Conservation (phyloP, 2,797 vertebrate genomes). For the Sternotherus odoratus region DNA sequence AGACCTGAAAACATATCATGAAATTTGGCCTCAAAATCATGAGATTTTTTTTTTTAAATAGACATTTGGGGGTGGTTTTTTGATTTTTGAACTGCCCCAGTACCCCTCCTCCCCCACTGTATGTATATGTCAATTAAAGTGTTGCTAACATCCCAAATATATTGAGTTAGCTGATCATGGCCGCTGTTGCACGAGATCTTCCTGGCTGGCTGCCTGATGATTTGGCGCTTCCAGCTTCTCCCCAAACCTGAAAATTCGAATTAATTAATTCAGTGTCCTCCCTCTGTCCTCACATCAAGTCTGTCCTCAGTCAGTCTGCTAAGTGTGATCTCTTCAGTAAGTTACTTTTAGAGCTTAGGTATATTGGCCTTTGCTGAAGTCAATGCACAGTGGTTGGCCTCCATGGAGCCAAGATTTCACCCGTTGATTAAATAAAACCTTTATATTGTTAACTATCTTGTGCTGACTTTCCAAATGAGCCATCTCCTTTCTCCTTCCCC, state of each 20-base stretch:
- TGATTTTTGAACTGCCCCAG: not conserved
- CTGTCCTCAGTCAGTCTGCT: not conserved
- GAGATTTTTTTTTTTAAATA: too few relatives aligned
- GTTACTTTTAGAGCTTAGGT: not conserved
- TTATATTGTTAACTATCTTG: not conserved
- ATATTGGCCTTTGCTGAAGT: not conserved
- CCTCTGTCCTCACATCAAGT: not conserved
- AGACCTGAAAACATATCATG: not conserved
- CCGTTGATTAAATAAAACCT: not conserved
- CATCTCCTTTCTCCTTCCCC: not conserved
- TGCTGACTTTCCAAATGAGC: not conserved
- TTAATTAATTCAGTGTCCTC: not conserved
- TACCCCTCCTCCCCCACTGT: not conserved
- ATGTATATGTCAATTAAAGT: not conserved
- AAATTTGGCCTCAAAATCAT: not conserved
- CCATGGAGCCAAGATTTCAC: not conserved
- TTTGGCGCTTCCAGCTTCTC: not conserved
- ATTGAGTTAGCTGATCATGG: not conserved
- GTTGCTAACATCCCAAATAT: not conserved
- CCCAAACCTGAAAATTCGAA: not conserved
- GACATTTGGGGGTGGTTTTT: not conserved
- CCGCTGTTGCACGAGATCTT: not conserved
- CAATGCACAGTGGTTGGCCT: not conserved
- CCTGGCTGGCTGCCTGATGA: not conserved
- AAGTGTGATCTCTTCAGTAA: not conserved